A percentile compares a stretch with the other conserved stretches of the same genome.
Conservation (phyloP, 2,797 vertebrate genomes). For the Diceros bicornis region DNA sequence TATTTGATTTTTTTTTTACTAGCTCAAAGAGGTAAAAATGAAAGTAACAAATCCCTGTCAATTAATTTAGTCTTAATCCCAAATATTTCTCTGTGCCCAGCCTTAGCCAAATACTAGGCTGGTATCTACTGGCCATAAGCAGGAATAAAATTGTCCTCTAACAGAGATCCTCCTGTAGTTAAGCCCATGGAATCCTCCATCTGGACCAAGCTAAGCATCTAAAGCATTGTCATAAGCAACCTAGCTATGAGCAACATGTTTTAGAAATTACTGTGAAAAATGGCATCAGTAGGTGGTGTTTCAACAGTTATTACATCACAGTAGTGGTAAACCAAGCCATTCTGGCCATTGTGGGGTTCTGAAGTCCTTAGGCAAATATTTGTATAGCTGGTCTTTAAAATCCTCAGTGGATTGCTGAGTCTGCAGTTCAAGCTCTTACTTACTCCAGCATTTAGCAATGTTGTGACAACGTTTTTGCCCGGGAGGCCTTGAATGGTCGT, state of each 20-base stretch:
- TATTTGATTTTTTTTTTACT: not conserved
- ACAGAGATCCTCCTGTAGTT: not conserved
- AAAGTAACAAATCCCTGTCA: constrained; percentile 50
- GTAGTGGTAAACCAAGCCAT: constrained; percentile 56
- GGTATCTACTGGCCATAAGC: not conserved
- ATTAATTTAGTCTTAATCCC: constrained; percentile 62
- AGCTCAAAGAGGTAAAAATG: constrained; percentile 37
- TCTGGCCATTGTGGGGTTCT: constrained; percentile 48
- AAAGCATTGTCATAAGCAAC: constrained; percentile 47
- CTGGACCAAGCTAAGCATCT: constrained; percentile 58
- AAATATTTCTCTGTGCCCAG: constrained; percentile 66
- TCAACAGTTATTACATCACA: constrained; percentile 63
- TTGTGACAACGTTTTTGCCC: constrained; percentile 98
- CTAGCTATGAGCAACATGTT: constrained; percentile 26
- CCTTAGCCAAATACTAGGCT: constrained; percentile 29
- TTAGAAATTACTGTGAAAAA: constrained; percentile 74
- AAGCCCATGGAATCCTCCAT: constrained; percentile 37
- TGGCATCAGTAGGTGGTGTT: constrained; percentile 29
- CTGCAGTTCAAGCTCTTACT: constrained; percentile 84
- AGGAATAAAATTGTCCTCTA: constrained; percentile 64
- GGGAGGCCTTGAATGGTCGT: constrained; percentile 98
- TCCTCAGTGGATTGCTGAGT: not conserved
- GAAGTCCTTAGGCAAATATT: constrained; percentile 66
- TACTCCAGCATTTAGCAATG: constrained; percentile 97
- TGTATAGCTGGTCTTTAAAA: constrained; percentile 63